Evolutionary conservation across 23 tunicate species (phyloP), one percentile per base, ranked within the genome.

Genomic region (Trididemnum miniatum): DNA sequence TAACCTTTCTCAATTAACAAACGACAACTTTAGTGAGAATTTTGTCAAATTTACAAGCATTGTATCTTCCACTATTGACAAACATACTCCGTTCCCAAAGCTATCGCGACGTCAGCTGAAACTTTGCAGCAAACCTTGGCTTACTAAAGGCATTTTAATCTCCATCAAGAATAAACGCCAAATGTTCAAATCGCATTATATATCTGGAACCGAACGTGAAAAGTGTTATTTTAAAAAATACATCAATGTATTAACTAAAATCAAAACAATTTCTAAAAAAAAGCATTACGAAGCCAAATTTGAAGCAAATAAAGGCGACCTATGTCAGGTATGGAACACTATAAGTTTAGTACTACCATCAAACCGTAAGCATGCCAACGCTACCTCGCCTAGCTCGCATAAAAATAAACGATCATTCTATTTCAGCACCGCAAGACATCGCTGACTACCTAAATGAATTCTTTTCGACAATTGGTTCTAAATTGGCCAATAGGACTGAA

Each of bases 111-210:
- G 54, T 44, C 54, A 44, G 54, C 54, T 44, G 54, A 44, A 44
- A 44, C 54, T 44, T 15, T 44, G 15, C 54, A 62, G 22, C 22
- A 62, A 62, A 62, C 67, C 67, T 62, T 62, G 67, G 67, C 27
- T 62, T 62, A 62, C 67, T 62, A 62, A 12, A 62, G 29, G 67
- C 67, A 62, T 62, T 62, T 62, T 20, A 20, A 62, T 4, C 5
- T 62, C 26, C 22, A 62, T 62, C 29, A 20, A 25, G 4, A n/a
- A 25, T 62, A 62, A 62, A 62, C 27, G 29, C 29, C 15, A 62
- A 25, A 15, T 62, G 67, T 25, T 20, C 26, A 62, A 25, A 62
- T 62, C 67, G 4, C 67, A 62, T 62, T 62, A n/a, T 26, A 62
- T 62, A 20, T 62, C 22, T 4, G 67, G 67, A 12, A 26, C 27